Percentiles rank a stretch among this genome's conserved stretches.
Conservation (phyloP, 2,797 vertebrate species). For the Tolypeutes matacus region DNA sequence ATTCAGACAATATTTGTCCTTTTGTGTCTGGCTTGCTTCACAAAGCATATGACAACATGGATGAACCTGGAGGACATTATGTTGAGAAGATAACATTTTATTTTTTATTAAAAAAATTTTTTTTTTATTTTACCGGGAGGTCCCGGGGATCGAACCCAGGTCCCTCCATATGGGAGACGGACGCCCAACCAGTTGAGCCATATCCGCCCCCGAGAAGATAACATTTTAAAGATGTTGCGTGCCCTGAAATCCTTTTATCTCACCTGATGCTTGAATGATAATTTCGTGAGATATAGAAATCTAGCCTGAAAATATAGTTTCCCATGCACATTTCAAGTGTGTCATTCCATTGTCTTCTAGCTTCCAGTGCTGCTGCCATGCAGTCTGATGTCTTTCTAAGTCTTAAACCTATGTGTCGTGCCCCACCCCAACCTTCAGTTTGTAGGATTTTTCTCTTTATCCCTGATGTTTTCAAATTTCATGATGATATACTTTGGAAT, state of each 20-base stretch:
- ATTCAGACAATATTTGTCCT: too few species aligned
- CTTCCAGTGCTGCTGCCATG: background rate
- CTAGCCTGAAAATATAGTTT: background rate
- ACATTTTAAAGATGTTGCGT: background rate
- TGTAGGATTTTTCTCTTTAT: background rate
- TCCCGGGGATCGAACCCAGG: too few species aligned
- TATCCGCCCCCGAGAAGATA: too few species aligned
- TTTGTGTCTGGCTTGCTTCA: too few species aligned
- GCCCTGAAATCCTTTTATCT: background rate
- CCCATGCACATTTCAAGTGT: background rate
- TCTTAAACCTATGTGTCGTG: background rate
- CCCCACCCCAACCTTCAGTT: too few species aligned
- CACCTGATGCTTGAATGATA: background rate
- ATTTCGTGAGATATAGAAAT: background rate
- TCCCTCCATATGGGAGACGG: too few species aligned
- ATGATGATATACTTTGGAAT: background rate
- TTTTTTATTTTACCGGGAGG: too few species aligned
- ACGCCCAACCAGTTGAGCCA: too few species aligned
- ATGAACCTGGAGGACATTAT: too few species aligned
- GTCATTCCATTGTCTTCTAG: background rate
- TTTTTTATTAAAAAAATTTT: too few species aligned
- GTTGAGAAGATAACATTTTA: too few species aligned
- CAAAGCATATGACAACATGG: too few species aligned
- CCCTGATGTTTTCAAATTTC: background rate
- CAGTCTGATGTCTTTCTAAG: background rate